These are phyloP conservation scores for Euplexia lucipara DNA, from an alignment of 2,888 invertebrate species.

Conservation along the genomic window DNA sequence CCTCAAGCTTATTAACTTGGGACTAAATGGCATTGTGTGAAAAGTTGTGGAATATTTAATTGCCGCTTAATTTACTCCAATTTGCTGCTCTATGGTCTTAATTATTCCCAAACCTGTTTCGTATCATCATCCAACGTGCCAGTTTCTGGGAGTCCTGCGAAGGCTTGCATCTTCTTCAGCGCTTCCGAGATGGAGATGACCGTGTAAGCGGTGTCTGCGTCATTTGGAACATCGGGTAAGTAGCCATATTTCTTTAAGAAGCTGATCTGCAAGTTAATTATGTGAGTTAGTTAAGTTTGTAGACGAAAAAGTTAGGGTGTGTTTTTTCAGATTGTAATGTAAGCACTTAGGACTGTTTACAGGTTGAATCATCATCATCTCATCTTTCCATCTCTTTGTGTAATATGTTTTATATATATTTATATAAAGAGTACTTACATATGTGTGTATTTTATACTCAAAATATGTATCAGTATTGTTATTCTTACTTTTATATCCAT, in stretches of 20 bases:
- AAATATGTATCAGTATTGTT: no score
- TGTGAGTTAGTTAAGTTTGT: background rate
- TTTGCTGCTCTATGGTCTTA: background rate
- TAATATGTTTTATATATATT: no score
- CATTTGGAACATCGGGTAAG: conserved; percentile 87
- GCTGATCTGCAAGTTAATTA: conserved; percentile 84
- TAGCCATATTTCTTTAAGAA: conserved; percentile 94
- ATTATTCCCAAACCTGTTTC: conserved; percentile 82
- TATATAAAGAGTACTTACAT: no score
- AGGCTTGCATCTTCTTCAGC: conserved; percentile 93
- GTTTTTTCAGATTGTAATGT: background rate
- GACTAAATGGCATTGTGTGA: no score
- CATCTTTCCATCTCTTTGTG: no score
- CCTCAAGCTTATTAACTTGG: no score
- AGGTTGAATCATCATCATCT: no score
- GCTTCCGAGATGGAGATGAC: conserved; percentile 92
- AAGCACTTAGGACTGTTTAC: no score
- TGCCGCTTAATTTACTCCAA: no score
- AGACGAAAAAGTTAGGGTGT: background rate
- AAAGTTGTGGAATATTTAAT: no score
- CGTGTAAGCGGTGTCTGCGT: conserved; percentile 91
- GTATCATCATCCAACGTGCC: conserved; percentile 93
- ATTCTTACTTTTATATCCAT: no score
- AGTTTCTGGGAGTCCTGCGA: conserved; percentile 93
- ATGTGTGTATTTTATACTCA: no score